phyloP scores from a whole-genome alignment of 2,797 vertebrate species.

The Cuculus canorus region DNA sequence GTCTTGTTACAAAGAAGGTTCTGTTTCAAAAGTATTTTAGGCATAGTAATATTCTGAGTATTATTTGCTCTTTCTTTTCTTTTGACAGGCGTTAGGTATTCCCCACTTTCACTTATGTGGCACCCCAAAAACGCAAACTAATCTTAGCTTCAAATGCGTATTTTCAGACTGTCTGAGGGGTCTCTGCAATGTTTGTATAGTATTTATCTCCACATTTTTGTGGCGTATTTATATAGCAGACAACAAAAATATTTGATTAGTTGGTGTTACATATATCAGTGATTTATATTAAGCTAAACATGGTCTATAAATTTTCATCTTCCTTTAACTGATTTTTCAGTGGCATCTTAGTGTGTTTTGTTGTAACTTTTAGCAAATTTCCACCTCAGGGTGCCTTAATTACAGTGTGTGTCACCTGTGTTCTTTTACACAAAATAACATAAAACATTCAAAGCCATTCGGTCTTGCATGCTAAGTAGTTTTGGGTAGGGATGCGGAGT shows the following conservation, averaged over 20 bases:
- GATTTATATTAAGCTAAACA: neutral
- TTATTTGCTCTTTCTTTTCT: neutral
- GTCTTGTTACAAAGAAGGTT: conserved; percentile 31
- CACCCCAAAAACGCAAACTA: conserved; percentile 17
- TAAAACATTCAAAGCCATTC: neutral
- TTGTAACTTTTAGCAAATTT: neutral
- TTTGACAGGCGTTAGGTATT: neutral
- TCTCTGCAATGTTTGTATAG: neutral
- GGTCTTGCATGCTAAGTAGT: neutral
- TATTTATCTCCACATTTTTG: neutral
- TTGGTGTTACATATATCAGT: neutral
- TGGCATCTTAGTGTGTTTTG: neutral
- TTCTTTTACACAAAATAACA: neutral
- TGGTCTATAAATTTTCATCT: neutral
- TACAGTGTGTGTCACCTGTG: neutral
- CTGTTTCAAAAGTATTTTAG: neutral
- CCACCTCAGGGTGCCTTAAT: neutral
- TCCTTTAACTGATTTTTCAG: neutral
- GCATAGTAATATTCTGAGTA: neutral
- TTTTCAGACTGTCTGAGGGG: neutral
- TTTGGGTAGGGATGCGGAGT: neutral
- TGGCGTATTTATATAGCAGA: neutral
- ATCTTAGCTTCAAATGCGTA: neutral
- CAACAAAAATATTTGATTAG: conserved; percentile 17
- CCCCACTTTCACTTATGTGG: neutral